These are phyloP conservation scores for Aporophyla nigra DNA, from an alignment of 2,888 invertebrate genomes.

Conservation along the genomic window DNA sequence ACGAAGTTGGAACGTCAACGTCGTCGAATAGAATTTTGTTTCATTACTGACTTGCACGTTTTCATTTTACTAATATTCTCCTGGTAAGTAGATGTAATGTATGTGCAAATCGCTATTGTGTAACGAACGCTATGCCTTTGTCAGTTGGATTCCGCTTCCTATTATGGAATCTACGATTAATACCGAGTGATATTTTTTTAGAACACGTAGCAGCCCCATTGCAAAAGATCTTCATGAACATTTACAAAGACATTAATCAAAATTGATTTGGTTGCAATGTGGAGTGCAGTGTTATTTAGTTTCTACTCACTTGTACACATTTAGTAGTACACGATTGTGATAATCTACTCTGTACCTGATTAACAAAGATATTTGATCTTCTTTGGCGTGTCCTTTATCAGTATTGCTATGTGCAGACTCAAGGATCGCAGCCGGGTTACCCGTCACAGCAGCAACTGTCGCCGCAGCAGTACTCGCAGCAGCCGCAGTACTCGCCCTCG, in stretches of 20 bases:
- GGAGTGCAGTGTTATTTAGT: constrained; percentile 41
- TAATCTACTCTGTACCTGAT: constrained; percentile 50
- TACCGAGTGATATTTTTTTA: constrained; percentile 45
- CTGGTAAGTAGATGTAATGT: constrained; percentile 43
- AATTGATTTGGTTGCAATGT: constrained; percentile 43
- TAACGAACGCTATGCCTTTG: constrained; percentile 64
- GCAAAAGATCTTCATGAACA: constrained; percentile 7
- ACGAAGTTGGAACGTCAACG: constrained; percentile 66
- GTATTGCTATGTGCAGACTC: constrained; percentile 62
- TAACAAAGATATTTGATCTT: constrained; percentile 18
- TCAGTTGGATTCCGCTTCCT: constrained; percentile 34
- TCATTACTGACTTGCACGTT: constrained; percentile 72
- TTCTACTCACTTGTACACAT: constrained; percentile 50
- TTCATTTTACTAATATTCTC: constrained; percentile 55
- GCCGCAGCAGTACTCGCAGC: constrained; percentile 73
- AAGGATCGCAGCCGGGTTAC: constrained; percentile 72
- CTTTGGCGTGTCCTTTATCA: constrained; percentile 18
- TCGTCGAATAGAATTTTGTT: constrained; percentile 71
- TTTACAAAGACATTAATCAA: constrained; percentile 21
- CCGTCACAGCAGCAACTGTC: constrained; percentile 74
- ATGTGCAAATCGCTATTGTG: constrained; percentile 61
- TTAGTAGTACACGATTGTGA: constrained; percentile 44
- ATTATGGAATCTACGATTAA: constrained; percentile 35
- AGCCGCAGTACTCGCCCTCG: constrained; percentile 76
- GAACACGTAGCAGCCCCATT: constrained; percentile 34